A percentile compares a stretch with the other conserved stretches of the same genome.
Conservation (phyloP, 2,888 invertebrate species). For the Chaetoderma sp. region DNA sequence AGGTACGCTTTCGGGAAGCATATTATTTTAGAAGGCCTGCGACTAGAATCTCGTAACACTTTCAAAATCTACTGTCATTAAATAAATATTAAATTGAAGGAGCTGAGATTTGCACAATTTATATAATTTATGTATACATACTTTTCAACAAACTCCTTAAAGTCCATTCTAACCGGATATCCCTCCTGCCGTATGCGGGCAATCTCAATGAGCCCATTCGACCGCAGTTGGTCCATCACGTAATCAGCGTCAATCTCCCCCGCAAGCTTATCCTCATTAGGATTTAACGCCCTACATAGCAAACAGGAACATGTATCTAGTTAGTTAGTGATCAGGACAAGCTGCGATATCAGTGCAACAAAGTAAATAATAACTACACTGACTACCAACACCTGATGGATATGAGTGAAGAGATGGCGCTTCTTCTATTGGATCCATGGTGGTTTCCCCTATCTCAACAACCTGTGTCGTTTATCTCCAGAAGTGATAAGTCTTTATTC, state of each 20-base stretch:
- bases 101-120: too few relatives aligned
- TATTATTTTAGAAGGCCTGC: too few relatives aligned
- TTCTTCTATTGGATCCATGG: background rate
- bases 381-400: background rate
- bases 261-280: slow-evolving; percentile 49
- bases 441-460: background rate
- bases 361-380: background rate
- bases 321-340: too few relatives aligned
- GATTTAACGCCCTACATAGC: slow-evolving; percentile 54
- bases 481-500: too few relatives aligned
- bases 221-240: slow-evolving; percentile 55
- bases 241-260: slow-evolving; percentile 48
- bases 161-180: slow-evolving; percentile 55
- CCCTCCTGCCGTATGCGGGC: slow-evolving; percentile 61
- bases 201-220: slow-evolving; percentile 67
- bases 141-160: slow-evolving; percentile 55
- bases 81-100: too few relatives aligned
- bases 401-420: background rate
- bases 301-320: background rate
- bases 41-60: too few relatives aligned
- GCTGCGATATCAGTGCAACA: background rate
- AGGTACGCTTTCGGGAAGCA: too few relatives aligned
- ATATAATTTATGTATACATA: too few relatives aligned
- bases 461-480: too few relatives aligned
- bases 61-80: too few relatives aligned